Evolutionary conservation across 2,797 vertebrate species (phyloP), one percentile per base, ranked within the genome.

Genomic region (Setipinna tenuifilis): DNA sequence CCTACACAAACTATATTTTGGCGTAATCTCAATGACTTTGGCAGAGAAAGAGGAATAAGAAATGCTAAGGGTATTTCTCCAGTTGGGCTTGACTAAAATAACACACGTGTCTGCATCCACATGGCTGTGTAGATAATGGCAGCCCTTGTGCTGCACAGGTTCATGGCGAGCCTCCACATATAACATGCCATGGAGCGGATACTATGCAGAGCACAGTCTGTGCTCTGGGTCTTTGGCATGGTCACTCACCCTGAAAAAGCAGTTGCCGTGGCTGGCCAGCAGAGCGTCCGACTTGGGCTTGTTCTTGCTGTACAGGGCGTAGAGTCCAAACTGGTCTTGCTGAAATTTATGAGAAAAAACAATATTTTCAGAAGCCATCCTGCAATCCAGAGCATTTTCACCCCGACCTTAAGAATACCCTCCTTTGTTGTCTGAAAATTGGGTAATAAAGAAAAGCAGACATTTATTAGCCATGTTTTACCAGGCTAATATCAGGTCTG

Each of bases 251-350:
- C 96, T 97, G 91, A 99, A 99, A 94, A 99, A 99, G 83, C 93
- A 86, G 68, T 97, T 97, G 3, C 98, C 97, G 0, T 96, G 97
- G 88, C 96, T 96, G 85, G 96, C 95, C 90, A 99, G 95, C 89
- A 99, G 94, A 0, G 95, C 90, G 25, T 99, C 98, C 0, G 98
- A 99, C 89, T 97, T 96, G 0, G 98, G 98, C 88, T 99, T 99
- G 93, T 99, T 99, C 93, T 98, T 99, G 92, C 98, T 99, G 87
- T 99, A 99, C 23, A 99, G 92, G 0, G 98, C 97, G 0, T 99
- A 99, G 89, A 99, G 95, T 85, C 96, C 92, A 90, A 99, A 99
- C 94, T 98, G 98, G 91, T 98, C 97, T 90, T 96, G 96, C 98
- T 99, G 93, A 54, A 68, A 85, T 87, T 44, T 14, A 86, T 9